Evolutionary conservation across 2,797 vertebrate species (phyloP).

Genomic region (Percopsis omiscomaycus): DNA sequence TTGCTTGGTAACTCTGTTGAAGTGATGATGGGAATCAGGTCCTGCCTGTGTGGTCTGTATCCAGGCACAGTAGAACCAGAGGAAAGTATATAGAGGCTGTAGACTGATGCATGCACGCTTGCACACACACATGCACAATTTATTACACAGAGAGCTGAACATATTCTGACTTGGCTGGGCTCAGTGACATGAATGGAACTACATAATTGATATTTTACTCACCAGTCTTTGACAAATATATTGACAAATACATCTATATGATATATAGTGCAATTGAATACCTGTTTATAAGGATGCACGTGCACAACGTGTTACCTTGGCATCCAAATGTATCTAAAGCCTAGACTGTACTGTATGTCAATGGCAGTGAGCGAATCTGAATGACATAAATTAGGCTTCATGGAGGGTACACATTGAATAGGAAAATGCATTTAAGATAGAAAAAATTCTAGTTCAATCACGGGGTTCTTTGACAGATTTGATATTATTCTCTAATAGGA

Average conservation of each 20-base stretch:
- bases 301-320: background rate
- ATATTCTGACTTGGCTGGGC: background rate
- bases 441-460: no score
- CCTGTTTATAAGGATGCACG: background rate
- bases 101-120: conserved; percentile 36
- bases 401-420: no score
- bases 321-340: background rate
- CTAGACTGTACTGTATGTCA: no score
- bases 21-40: conserved; percentile 73
- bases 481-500: no score
- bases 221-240: no score
- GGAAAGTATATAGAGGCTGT: conserved; percentile 57
- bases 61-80: conserved; percentile 68
- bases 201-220: no score
- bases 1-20: conserved; percentile 61
- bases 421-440: no score
- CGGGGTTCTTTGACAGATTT: no score
- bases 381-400: no score
- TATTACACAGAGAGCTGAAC: background rate
- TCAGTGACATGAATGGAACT: background rate
- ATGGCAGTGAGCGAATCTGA: no score
- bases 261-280: no score
- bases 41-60: conserved; percentile 77
- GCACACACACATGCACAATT: conserved; percentile 3
- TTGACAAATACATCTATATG: background rate